phyloP scores from a whole-genome alignment of 2,888 invertebrate genomes.

The Leptinotarsa juncta region DNA sequence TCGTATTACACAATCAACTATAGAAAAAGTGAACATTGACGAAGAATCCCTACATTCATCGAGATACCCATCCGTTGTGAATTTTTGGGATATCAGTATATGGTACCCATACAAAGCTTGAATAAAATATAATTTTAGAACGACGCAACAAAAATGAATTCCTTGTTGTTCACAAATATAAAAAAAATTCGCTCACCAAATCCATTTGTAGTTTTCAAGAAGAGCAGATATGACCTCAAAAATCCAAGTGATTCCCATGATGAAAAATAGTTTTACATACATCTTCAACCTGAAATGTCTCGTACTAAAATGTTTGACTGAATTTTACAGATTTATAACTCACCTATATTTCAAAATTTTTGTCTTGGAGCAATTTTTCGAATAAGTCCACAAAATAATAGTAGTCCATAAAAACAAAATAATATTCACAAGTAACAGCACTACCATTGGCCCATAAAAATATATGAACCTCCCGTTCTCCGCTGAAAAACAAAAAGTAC shows the following conservation, averaged over 20 bases:
- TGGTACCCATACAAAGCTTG: too few species aligned
- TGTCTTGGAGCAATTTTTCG: slow-evolving; percentile 67
- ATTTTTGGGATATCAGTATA: too few species aligned
- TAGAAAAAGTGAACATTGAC: too few species aligned
- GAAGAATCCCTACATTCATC: too few species aligned
- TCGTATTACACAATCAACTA: too few species aligned
- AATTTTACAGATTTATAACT: slow-evolving; percentile 27
- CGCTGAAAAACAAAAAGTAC: slow-evolving; percentile 60
- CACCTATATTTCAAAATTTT: slow-evolving; percentile 71
- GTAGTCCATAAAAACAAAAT: slow-evolving; percentile 72
- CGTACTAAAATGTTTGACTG: neutral
- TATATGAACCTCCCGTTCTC: slow-evolving; percentile 72
- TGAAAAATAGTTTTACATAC: slow-evolving; percentile 74
- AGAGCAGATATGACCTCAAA: slow-evolving; percentile 73
- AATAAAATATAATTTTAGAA: too few species aligned
- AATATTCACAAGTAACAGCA: slow-evolving; percentile 71
- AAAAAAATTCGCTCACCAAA: slow-evolving; percentile 31
- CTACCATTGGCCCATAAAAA: slow-evolving; percentile 75
- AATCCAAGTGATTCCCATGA: slow-evolving; percentile 80
- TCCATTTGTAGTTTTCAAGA: slow-evolving; percentile 30
- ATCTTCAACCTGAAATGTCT: slow-evolving; percentile 69
- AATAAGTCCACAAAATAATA: slow-evolving; percentile 70
- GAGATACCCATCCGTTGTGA: too few species aligned
- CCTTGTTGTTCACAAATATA: too few species aligned
- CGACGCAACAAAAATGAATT: too few species aligned